phyloP scores from a whole-genome alignment of 2,888 invertebrate species.

The Napeogenes inachia region DNA sequence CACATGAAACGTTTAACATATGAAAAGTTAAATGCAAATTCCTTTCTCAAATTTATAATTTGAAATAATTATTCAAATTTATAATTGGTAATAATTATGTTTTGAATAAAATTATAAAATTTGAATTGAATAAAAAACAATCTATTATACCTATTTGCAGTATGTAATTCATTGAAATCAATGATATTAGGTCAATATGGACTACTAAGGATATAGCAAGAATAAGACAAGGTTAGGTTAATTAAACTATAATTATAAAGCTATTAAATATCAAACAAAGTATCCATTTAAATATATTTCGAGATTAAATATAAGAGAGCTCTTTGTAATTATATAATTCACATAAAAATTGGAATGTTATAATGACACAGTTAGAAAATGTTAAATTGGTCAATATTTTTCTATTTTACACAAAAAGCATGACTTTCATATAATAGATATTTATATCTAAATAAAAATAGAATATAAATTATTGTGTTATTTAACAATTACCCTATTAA shows the following conservation, averaged over 20 bases:
- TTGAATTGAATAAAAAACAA: too few species aligned
- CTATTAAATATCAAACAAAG: conserved; percentile 6
- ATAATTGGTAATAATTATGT: background rate
- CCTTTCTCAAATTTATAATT: too few species aligned
- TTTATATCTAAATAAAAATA: background rate
- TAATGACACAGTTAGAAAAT: background rate
- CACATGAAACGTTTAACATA: too few species aligned
- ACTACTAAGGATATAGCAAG: too few species aligned
- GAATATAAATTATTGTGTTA: conserved; percentile 14
- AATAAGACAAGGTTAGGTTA: conserved; percentile 1
- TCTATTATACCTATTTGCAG: too few species aligned
- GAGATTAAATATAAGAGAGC: conserved; percentile 7
- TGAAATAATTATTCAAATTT: background rate
- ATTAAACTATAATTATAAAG: conserved; percentile 7
- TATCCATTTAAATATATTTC: background rate
- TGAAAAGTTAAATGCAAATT: too few species aligned
- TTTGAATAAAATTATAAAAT: background rate
- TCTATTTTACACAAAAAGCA: conserved; percentile 14
- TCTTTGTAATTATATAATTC: conserved; percentile 2
- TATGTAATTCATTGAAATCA: too few species aligned
- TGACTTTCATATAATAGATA: conserved; percentile 1
- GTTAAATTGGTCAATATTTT: conserved; percentile 10
- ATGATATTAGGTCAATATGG: too few species aligned
- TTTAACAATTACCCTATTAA: conserved; percentile 17
- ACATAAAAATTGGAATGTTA: conserved; percentile 4